Conservation (phyloP, 2,888 invertebrate genomes). For the Calameuta filiformis region DNA sequence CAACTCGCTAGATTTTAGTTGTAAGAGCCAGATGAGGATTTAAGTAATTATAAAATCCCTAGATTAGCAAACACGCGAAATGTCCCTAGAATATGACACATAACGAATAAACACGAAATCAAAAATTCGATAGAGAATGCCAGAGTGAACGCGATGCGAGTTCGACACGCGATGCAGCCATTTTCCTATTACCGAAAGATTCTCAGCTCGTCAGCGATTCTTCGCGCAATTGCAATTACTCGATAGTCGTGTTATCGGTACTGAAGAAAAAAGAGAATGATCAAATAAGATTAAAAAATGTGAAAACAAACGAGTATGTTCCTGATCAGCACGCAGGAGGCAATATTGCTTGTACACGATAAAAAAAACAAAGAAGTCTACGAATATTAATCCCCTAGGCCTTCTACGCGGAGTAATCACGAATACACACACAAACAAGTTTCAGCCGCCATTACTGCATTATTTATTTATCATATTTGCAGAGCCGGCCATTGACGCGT, state of each 20-base stretch:
- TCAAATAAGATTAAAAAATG: not conserved
- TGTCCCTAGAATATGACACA: not conserved
- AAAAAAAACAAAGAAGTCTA: not conserved
- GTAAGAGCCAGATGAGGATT: not conserved
- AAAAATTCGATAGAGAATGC: not conserved
- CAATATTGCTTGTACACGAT: not conserved
- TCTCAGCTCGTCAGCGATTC: not conserved
- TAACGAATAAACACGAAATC: not conserved
- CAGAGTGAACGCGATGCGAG: not conserved
- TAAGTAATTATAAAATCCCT: not conserved
- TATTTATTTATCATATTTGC: constrained; percentile 37
- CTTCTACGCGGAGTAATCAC: not conserved
- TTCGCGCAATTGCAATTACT: not conserved
- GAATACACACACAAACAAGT: not conserved
- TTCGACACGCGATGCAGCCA: constrained; percentile 37
- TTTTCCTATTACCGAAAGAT: constrained; percentile 27
- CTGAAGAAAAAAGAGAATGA: not conserved
- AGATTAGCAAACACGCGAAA: not conserved
- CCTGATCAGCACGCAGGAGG: not conserved
- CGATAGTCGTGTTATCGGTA: not conserved
- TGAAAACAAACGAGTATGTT: not conserved
- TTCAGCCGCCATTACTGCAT: constrained; percentile 14
- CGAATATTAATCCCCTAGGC: not conserved
- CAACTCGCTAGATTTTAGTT: not conserved
- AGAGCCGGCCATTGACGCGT: constrained; percentile 16